Percentiles rank a stretch among this genome's conserved stretches.
Evolutionary conservation across 2,113 vertebrate genomes (phyloP).

Genomic region (Mirounga angustirostris): DNA sequence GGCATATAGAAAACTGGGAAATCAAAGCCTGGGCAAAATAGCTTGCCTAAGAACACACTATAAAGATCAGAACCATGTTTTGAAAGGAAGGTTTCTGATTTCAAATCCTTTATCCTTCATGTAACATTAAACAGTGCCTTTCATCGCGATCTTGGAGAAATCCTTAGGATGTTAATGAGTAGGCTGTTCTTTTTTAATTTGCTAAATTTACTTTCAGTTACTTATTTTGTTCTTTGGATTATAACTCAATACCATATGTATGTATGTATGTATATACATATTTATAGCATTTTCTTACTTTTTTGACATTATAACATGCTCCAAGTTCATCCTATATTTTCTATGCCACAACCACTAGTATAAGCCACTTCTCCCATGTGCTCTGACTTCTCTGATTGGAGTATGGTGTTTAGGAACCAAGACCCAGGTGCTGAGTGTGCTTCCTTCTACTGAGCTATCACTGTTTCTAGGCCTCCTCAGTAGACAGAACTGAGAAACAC

Average conservation of each 20-base stretch:
- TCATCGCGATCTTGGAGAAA: neutral
- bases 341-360: no score
- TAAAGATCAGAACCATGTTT: neutral
- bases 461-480: neutral
- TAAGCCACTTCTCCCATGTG: neutral
- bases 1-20: neutral
- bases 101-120: neutral
- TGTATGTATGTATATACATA: neutral
- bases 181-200: neutral
- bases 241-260: neutral
- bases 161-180: neutral
- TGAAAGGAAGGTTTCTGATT: conserved; percentile 29
- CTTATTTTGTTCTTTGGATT: neutral
- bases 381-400: neutral
- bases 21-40: neutral
- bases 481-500: neutral
- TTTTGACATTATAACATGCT: neutral
- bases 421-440: neutral
- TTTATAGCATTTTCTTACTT: neutral
- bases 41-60: neutral
- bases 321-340: neutral
- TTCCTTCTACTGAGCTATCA: neutral
- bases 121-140: neutral
- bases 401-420: neutral
- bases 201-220: neutral